Evolutionary conservation across 2,797 vertebrate species (phyloP).

Genomic region (Kryptopterus vitreolus): DNA sequence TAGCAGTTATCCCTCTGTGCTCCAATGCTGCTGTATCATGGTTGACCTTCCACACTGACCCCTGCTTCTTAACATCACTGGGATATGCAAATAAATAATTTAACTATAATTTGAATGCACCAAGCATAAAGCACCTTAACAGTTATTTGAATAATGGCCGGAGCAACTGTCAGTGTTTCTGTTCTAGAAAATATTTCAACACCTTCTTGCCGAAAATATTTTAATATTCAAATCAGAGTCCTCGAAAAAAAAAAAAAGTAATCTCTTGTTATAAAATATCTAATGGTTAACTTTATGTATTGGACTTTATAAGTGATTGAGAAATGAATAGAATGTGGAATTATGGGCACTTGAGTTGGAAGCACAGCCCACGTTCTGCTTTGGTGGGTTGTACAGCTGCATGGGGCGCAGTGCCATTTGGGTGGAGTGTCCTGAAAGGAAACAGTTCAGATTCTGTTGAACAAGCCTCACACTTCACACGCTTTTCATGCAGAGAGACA

Average conservation of each 20-base stretch:
- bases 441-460: slow-evolving; percentile 64
- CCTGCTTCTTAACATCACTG: no score
- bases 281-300: background rate
- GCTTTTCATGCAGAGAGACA: slow-evolving; percentile 31
- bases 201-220: background rate
- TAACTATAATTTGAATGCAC: no score
- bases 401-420: slow-evolving; percentile 67
- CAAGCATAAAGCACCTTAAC: no score
- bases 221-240: background rate
- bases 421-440: slow-evolving; percentile 72
- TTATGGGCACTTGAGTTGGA: background rate
- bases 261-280: background rate
- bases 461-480: slow-evolving; percentile 49
- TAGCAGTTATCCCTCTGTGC: no score
- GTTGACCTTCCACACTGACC: no score
- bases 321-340: background rate
- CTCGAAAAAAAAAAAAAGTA: background rate
- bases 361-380: slow-evolving; percentile 50
- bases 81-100: no score
- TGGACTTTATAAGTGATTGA: background rate
- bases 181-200: background rate
- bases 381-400: slow-evolving; percentile 65
- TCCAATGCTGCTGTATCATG: no score
- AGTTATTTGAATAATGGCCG: background rate
- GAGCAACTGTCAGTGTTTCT: background rate